A percentile compares a stretch with the other conserved stretches of the same genome.
Conservation (phyloP, 2,888 invertebrate species). For the Euzetes globulus region DNA sequence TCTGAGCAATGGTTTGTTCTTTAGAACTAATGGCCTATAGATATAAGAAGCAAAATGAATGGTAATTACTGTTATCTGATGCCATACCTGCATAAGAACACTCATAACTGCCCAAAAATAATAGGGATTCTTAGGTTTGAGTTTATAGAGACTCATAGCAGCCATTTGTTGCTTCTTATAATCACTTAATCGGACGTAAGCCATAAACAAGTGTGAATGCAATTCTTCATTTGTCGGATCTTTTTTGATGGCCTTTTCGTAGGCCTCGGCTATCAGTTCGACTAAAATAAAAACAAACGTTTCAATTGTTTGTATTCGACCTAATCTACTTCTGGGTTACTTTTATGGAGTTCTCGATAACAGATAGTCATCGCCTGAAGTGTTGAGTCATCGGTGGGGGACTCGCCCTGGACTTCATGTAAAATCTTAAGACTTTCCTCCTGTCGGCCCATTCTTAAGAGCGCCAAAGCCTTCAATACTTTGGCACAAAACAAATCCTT, state of each 20-base stretch:
- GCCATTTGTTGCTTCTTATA: constrained; percentile 81
- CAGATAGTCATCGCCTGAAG: constrained; percentile 92
- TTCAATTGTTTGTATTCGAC: too few relatives aligned
- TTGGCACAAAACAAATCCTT: constrained; percentile 79
- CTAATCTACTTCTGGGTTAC: constrained; percentile 52
- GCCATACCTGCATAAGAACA: constrained; percentile 74
- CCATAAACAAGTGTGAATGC: constrained; percentile 88
- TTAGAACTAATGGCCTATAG: constrained; percentile 41
- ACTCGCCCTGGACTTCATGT: constrained; percentile 62
- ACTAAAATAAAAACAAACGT: constrained; percentile 54
- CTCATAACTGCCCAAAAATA: constrained; percentile 99
- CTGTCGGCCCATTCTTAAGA: constrained; percentile 76
- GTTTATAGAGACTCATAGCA: constrained; percentile 81
- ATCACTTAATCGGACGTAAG: constrained; percentile 81
- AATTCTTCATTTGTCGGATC: constrained; percentile 85
- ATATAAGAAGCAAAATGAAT: background rate
- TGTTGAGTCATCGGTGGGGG: constrained; percentile 82
- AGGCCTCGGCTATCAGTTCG: constrained; percentile 76
- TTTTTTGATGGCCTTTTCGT: constrained; percentile 76
- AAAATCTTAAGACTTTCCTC: constrained; percentile 69
- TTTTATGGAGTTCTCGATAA: constrained; percentile 81
- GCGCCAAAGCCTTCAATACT: constrained; percentile 82
- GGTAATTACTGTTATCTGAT: constrained; percentile 36
- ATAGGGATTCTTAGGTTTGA: constrained; percentile 87
- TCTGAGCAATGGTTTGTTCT: constrained; percentile 51